Conservation (phyloP, 37 sponge, comb jelly and placozoan genomes). For the Cliona cf. orientalis region DNA sequence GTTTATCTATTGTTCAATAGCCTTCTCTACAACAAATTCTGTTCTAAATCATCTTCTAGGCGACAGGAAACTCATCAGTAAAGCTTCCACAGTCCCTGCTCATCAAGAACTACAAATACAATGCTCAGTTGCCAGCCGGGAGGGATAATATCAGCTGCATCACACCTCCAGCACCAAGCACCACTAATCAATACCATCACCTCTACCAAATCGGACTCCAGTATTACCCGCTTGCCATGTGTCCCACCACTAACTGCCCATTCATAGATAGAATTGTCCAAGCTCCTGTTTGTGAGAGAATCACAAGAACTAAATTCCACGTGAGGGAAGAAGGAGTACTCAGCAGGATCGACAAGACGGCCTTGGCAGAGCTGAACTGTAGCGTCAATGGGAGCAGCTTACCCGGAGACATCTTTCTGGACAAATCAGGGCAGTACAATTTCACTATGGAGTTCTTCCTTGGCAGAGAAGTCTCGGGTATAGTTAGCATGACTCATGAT, state of each 20-base stretch:
- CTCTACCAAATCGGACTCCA: no score
- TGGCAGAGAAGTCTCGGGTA: background rate
- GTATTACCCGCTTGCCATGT: background rate
- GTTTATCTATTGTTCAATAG: no score
- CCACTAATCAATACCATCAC: no score
- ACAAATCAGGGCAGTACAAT: constrained; percentile 19
- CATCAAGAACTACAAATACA: background rate
- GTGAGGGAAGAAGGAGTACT: constrained; percentile 14
- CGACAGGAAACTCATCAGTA: background rate
- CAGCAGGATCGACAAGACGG: background rate
- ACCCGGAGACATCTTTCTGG: constrained; percentile 39
- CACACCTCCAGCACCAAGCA: background rate
- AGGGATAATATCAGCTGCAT: background rate
- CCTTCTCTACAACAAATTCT: no score
- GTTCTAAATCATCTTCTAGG: background rate
- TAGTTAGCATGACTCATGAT: no score
- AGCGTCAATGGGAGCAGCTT: background rate
- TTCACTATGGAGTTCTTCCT: no score
- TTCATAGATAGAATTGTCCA: background rate
- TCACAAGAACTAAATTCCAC: constrained; percentile 30
- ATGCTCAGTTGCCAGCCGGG: background rate
- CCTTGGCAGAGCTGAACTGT: constrained; percentile 32
- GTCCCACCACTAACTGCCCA: constrained; percentile 4
- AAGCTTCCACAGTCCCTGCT: background rate
- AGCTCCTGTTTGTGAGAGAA: constrained; percentile 25